A percentile compares a stretch with the other conserved stretches of the same genome.
Conservation (phyloP, 2,113 vertebrate species). For the Trachemys scripta region DNA sequence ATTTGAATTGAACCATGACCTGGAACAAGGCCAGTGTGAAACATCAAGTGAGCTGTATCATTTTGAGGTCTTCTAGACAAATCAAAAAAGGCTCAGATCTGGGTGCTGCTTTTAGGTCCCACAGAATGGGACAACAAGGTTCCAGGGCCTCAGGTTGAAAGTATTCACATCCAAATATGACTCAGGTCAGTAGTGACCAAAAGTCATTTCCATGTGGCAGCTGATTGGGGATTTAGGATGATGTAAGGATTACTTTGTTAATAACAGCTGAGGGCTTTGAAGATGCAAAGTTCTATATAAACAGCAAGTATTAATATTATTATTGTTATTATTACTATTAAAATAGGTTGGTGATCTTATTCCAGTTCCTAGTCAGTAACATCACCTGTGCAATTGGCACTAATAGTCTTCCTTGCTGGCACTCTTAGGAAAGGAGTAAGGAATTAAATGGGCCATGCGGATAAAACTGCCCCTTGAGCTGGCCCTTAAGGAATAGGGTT, state of each 20-base stretch:
- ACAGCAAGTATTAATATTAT: background rate
- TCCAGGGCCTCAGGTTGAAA: background rate
- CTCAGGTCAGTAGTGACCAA: background rate
- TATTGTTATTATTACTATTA: background rate
- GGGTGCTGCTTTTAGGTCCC: background rate
- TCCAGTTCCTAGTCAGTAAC: background rate
- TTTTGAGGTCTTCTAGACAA: background rate
- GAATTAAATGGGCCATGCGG: background rate
- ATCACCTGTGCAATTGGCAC: background rate
- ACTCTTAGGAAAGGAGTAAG: background rate
- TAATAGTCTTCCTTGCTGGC: background rate
- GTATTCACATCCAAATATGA: background rate
- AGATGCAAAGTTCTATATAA: background rate
- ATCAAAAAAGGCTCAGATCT: background rate
- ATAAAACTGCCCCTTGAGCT: background rate
- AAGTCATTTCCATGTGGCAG: background rate
- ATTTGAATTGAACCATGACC: background rate
- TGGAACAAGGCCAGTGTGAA: background rate
- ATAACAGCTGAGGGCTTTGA: background rate
- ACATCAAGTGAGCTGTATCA: background rate
- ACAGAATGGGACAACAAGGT: background rate
- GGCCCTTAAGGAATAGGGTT: background rate
- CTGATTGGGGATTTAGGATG: rapidly evolving
- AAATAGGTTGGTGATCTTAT: background rate
- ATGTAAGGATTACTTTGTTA: background rate